A percentile compares a stretch with the other conserved stretches of the same genome.
Conservation (phyloP, 2,888 invertebrate genomes). For the Sacculina carcini region DNA sequence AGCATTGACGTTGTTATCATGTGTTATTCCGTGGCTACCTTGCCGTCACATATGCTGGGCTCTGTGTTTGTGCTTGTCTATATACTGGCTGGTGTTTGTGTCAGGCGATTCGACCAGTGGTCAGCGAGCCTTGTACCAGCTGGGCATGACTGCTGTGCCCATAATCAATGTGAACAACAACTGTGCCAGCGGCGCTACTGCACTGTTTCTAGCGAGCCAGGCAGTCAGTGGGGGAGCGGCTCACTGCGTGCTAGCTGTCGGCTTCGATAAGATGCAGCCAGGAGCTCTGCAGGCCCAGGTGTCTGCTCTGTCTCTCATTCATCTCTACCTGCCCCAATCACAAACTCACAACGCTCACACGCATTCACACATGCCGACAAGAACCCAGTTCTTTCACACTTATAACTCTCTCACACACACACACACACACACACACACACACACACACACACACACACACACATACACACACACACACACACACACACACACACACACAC, state of each 20-base stretch:
- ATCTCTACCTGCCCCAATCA: too few species aligned
- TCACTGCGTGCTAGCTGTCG: slow-evolving; percentile 70
- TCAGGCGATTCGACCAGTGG: slow-evolving; percentile 76
- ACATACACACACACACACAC: too few species aligned
- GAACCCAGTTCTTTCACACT: too few species aligned
- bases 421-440: too few species aligned
- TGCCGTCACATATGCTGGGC: too few species aligned
- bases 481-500: too few species aligned
- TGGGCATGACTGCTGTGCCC: slow-evolving; percentile 89
- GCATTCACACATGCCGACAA: too few species aligned
- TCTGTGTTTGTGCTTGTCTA: neutral
- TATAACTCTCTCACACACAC: too few species aligned
- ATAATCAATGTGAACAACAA: slow-evolving; percentile 97
- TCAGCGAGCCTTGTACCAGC: slow-evolving; percentile 73
- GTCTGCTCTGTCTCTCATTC: slow-evolving; percentile 13
- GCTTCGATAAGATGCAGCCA: slow-evolving; percentile 93
- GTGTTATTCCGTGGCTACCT: too few species aligned
- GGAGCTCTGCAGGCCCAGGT: slow-evolving; percentile 58
- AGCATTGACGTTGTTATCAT: too few species aligned
- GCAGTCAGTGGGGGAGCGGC: slow-evolving; percentile 63
- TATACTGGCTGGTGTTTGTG: slow-evolving; percentile 11
- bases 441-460: too few species aligned
- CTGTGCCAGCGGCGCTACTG: slow-evolving; percentile 87
- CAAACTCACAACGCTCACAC: too few species aligned
- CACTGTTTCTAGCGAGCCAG: slow-evolving; percentile 68